Percentiles rank a stretch among this genome's conserved stretches.
Conservation (phyloP, 2,797 vertebrate genomes). For the Coluber constrictor region DNA sequence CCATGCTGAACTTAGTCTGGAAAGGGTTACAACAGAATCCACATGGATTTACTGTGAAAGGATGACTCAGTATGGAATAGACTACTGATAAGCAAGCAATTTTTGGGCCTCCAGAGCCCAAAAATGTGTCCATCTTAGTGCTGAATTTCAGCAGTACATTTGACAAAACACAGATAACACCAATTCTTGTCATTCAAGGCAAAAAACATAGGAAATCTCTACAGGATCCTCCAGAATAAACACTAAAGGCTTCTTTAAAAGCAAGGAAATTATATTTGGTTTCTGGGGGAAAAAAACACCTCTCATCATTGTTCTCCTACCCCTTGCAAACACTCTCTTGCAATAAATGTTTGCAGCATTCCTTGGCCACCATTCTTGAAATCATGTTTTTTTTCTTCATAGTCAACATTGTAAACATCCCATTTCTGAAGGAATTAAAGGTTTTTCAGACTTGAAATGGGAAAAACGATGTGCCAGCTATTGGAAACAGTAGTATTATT, state of each 20-base stretch:
- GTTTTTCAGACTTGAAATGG: neutral
- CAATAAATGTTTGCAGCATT: neutral
- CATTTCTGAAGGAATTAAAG: neutral
- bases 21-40: neutral
- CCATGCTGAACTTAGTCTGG: neutral
- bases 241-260: neutral
- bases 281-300: neutral
- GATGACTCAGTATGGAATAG: neutral
- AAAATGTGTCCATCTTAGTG: too few species aligned
- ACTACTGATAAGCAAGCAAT: neutral
- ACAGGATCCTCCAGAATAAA: neutral
- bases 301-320: neutral
- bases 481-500: neutral
- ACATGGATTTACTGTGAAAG: neutral
- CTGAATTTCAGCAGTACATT: neutral
- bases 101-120: neutral
- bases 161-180: neutral
- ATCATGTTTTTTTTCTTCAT: neutral
- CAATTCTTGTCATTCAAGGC: neutral
- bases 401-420: neutral
- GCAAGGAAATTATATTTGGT: neutral
- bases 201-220: neutral
- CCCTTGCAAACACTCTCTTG: neutral
- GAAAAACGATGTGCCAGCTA: neutral
- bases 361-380: neutral